Base-by-base conservation (phyloP, 2,888 invertebrate genomes). In the Candidula unifasciata region DNA sequence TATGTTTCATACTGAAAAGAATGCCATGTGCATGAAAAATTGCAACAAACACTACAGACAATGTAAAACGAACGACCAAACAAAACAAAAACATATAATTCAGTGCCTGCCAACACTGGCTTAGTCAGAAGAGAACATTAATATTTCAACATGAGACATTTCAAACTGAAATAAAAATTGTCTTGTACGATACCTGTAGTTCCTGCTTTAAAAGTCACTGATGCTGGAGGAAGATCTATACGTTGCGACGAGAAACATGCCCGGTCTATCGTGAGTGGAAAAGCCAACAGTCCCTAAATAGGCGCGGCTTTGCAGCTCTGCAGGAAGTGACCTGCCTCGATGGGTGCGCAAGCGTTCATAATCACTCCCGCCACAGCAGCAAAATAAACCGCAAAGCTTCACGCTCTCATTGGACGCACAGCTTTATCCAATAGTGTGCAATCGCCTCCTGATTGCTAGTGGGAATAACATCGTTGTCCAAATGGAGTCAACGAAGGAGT, bases 351-450 rank as follows among this genome's bases (percentile, higher is more conserved):
- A 66, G 68, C n/a, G 21, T 79, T 68, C 44, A 66, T 79, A 79
- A 68, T 27, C 44, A 76, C 37, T 79, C 57, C 66, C 68, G 79
- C 79, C 79, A 57, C 79, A 21, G 37, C 30, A 66, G 30, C 2
- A 44, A 44, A 44, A n/a, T n/a, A 66, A 78, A 79, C 79, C 79
- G 68, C 79, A 79, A 68, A 66, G 2, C n/a, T 68, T 66, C 66
- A 66, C 27, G 44, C 79, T 52, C 24, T 52, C 52, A 79, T 79
- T 79, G 79, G 79, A 64, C 44, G 79, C n/a, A 66, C 18, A 3
- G 13, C 35, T 64, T 79, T 16, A 18, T 91, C 91, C 91, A 85
- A 89, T 82, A 91, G 86, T 80, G 91, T 90, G 88, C 90, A 64
- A 89, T 89, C 82, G 27, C 8, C 27, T 74, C 54, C 30, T 30